Evolutionary conservation across 2,888 invertebrate genomes (phyloP), one percentile per base, ranked within the genome.

Genomic region (Isotomurus palustris): DNA sequence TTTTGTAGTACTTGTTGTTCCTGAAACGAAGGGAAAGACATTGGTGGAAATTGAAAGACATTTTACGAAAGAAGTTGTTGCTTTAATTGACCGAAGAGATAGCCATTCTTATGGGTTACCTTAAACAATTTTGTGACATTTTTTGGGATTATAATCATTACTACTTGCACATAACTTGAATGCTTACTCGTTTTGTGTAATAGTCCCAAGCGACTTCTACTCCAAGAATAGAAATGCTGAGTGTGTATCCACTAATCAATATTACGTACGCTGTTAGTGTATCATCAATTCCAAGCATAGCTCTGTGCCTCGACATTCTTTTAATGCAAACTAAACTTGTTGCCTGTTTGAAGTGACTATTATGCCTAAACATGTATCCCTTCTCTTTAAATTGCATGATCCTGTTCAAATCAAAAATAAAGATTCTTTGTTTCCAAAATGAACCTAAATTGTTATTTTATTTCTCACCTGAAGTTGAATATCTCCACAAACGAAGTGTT

Each of bases 11-110:
- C 72, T 79, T 61, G 76, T 76, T 58, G 80, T 85, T 0, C 85
- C 85, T 0, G 85, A 85, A 74, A 85, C 85, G 0, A 85, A 84
- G 72, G 84, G 84, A n/a, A 83, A 82, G 72, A 81, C 83, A 1
- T 76, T 85, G 12, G 82, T 83, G 22, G 84, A 84, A 71, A 84
- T 85, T 64, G 81, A 82, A 68, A 24, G 49, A 10, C 35, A 45
- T 38, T 64, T 64, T 56, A 51, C 54, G 3, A 60, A 40, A 41
- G 43, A 56, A 35, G 45, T 22, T 22, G 32, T 14, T 5, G n/a
- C 38, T 19, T 3, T 27, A 24, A 19, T 49, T 21, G 36, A 19
- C 12, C 17, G 38, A 14, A 38, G 8, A 8, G 38, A 38, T 5
- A 38, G 38, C 19, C 8, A 38, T 29, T 14, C 19, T 28, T 12